Base-by-base conservation (phyloP, 1,140 invertebrate species). In the Nephila pilipes region DNA sequence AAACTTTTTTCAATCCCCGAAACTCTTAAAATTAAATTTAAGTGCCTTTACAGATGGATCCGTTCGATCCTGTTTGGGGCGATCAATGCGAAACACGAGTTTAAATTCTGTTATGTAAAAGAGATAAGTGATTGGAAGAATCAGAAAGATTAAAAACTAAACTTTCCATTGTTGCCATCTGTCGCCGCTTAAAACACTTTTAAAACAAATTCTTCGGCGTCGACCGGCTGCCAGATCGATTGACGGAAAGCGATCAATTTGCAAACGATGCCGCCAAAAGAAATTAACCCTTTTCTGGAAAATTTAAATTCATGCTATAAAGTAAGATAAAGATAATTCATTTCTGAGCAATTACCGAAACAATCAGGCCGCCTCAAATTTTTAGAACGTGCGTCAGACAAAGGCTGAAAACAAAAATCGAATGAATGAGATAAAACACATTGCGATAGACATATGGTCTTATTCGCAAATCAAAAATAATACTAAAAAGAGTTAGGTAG, bases 171-270 rank as follows among this genome's bases (percentile, higher is more conserved):
- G 16, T 36, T 36, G 29, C 69, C 69, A 75, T 75, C 69, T 75
- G 69, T 75, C 69, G 69, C 69, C 69, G 14, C 63, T 65, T 65
- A 25, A 65, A 65, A 65, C 69, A 75, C 29, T 75, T 75, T 75
- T 29, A 75, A 75, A 75, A 75, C 69, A 75, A 75, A 75, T 75
- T 75, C 29, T 32, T 75, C 3, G 69, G 69, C 69, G 69, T 75
- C 69, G 69, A 29, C 25, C 69, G 69, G 69, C 69, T 75, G 69
- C 29, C 69, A 25, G 32, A 36, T 75, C 69, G 69, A 75, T 75
- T 75, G 20, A 29, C 69, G 36, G 69, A 32, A 75, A 75, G 36
- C 69, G 69, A 75, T 75, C 69, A 75, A 75, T 75, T 75, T 32
- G 69, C 29, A 75, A 75, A 75, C 69, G 69, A 75, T 75, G 69